Conservation (phyloP, 2,113 vertebrate genomes). For the cattle (Bos taurus) region DNA sequence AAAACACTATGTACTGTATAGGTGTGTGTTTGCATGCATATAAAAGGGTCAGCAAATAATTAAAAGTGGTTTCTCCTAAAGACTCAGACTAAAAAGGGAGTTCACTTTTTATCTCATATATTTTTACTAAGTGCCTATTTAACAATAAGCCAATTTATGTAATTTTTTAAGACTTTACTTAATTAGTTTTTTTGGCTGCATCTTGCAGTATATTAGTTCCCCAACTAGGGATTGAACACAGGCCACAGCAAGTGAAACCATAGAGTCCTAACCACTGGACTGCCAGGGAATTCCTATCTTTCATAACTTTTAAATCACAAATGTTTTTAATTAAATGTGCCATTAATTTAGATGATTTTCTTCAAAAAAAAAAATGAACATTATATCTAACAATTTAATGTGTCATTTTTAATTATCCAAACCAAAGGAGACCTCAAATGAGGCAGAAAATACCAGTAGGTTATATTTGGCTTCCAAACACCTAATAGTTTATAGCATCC, state of each 20-base stretch:
- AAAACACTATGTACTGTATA: not conserved
- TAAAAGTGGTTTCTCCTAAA: not conserved
- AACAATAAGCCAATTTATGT: not conserved
- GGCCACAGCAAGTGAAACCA: not conserved
- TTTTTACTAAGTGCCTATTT: not conserved
- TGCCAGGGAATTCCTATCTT: not conserved
- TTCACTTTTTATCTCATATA: not conserved
- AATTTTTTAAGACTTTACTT: not conserved
- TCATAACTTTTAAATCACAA: not conserved
- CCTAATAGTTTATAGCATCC: not conserved
- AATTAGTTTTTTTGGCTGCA: not conserved
- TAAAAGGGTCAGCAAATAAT: not conserved
- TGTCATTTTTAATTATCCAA: conserved; percentile 8
- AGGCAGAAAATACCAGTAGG: not conserved
- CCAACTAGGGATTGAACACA: not conserved
- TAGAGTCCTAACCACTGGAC: not conserved
- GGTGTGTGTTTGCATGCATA: not conserved
- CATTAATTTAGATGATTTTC: not conserved
- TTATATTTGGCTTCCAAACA: not conserved
- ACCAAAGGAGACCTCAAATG: not conserved
- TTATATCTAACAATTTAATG: not conserved
- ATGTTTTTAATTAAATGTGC: not conserved
- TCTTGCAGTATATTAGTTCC: not conserved
- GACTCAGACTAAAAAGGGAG: not conserved
- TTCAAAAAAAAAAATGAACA: not conserved